These are phyloP conservation scores for Apis dorsata DNA, from an alignment of 1,140 invertebrate species.

Conservation along the genomic window DNA sequence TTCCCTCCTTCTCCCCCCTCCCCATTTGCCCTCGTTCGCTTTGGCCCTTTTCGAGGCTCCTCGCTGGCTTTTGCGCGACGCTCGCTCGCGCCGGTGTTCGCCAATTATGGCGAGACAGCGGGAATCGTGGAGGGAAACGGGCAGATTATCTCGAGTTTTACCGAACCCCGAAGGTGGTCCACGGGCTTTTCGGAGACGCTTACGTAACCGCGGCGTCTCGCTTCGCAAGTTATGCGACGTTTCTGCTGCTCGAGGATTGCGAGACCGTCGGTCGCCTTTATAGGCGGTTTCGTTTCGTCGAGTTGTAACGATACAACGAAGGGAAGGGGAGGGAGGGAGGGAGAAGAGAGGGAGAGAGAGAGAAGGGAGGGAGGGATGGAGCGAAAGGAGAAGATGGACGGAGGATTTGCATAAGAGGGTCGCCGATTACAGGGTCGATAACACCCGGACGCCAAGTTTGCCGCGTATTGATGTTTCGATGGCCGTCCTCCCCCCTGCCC, in stretches of 20 bases:
- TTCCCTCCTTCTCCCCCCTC: neutral
- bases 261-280: slow-evolving; percentile 24
- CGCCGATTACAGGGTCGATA: slow-evolving; percentile 12
- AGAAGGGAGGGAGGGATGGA: neutral
- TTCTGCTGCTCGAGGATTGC: slow-evolving; percentile 13
- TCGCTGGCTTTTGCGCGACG: slow-evolving; percentile 4
- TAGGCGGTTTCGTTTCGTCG: neutral
- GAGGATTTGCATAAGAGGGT: slow-evolving; percentile 27
- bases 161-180: slow-evolving; percentile 4
- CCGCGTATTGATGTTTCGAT: slow-evolving; percentile 30
- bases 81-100: slow-evolving; percentile 14
- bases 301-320: slow-evolving; percentile 9
- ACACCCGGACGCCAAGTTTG: neutral
- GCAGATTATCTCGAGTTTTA: slow-evolving; percentile 35
- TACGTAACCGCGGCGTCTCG: slow-evolving; percentile 13
- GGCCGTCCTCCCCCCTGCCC: neutral
- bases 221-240: neutral
- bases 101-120: slow-evolving; percentile 52
- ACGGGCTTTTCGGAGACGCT: neutral
- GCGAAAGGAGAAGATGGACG: neutral
- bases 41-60: slow-evolving; percentile 20
- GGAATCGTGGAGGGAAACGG: slow-evolving; percentile 12
- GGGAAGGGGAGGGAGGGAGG: neutral
- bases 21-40: slow-evolving; percentile 19
- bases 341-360: neutral